phyloP scores from a whole-genome alignment of 1,140 invertebrate genomes.

The Drosophila rufa region DNA sequence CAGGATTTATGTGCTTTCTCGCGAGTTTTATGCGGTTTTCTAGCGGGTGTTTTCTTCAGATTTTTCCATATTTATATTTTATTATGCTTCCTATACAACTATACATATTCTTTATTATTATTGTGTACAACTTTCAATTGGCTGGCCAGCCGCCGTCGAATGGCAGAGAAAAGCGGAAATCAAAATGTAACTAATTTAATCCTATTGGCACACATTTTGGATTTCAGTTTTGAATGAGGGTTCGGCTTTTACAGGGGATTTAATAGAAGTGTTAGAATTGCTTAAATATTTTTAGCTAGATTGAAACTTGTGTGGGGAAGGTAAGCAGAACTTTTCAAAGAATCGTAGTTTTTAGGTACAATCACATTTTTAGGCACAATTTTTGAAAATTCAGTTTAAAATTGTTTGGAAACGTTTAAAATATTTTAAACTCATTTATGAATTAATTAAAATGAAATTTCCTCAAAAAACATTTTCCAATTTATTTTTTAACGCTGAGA shows the following conservation, averaged over 20 bases:
- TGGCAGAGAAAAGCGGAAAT: constrained; percentile 45
- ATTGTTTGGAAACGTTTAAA: too few species aligned
- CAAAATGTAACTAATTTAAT: constrained; percentile 63
- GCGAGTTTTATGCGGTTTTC: constrained; percentile 10
- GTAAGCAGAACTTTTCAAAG: not conserved
- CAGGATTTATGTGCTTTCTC: constrained; percentile 27
- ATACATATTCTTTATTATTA: constrained; percentile 63
- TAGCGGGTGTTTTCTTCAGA: constrained; percentile 7
- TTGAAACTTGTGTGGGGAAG: not conserved
- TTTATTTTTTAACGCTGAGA: too few species aligned
- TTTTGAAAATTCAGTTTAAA: too few species aligned
- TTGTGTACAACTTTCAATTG: constrained; percentile 39
- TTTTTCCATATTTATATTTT: constrained; percentile 15
- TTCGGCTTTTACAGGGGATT: constrained; percentile 9
- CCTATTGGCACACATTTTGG: constrained; percentile 73
- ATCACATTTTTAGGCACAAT: too few species aligned
- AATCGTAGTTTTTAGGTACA: too few species aligned
- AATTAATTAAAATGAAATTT: too few species aligned
- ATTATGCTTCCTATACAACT: constrained; percentile 69
- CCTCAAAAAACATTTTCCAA: too few species aligned
- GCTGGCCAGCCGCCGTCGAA: constrained; percentile 36
- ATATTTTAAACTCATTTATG: too few species aligned
- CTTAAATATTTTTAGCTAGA: not conserved
- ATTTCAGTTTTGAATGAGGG: constrained; percentile 1
- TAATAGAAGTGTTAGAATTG: not conserved